A percentile compares a stretch with the other conserved stretches of the same genome.
These are phyloP conservation scores for Tyto alba DNA, from an alignment of 2,113 vertebrate species.

Conservation along the genomic window DNA sequence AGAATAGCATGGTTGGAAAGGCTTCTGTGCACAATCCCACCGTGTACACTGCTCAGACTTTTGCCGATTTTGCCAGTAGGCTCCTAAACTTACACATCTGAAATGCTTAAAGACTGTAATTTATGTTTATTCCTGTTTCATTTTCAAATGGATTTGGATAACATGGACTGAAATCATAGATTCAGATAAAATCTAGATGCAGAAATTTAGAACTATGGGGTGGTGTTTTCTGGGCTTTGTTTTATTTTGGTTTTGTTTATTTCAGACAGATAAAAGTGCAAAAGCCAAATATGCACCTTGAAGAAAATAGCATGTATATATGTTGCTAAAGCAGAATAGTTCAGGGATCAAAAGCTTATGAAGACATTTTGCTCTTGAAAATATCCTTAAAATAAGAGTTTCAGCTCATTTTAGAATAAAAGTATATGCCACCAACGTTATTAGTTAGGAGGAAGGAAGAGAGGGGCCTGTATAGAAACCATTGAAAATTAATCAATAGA, in stretches of 20 bases:
- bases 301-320: neutral
- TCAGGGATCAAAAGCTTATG: neutral
- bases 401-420: neutral
- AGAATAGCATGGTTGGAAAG: neutral
- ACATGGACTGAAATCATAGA: neutral
- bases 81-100: neutral
- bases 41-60: neutral
- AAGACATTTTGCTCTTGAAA: neutral
- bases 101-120: neutral
- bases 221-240: neutral
- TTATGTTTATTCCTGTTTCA: neutral
- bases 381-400: neutral
- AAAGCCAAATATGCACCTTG: neutral
- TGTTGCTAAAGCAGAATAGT: neutral
- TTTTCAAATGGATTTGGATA: neutral
- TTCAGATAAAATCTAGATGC: neutral
- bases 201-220: neutral
- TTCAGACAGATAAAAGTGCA: neutral
- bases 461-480: neutral
- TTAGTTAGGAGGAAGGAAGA: neutral
- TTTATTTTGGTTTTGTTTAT: neutral
- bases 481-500: neutral
- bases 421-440: neutral
- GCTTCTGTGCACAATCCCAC: neutral
- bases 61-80: neutral